Evolutionary conservation across 35 echinoderm and acorn worm genomes (phyloP).

Genomic region (Apostichopus californicus): DNA sequence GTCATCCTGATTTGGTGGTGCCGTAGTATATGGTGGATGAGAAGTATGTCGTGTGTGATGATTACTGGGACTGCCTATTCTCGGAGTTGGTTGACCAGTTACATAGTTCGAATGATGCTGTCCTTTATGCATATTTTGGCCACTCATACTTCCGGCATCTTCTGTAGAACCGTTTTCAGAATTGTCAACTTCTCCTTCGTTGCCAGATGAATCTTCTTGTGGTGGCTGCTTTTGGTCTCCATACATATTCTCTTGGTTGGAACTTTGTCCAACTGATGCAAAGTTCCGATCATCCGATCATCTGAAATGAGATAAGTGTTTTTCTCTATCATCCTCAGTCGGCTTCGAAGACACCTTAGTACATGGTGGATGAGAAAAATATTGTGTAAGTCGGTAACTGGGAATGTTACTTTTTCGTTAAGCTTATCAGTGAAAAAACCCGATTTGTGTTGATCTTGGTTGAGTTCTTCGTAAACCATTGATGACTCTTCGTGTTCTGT

Average conservation of each 20-base stretch:
- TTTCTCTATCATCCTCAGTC: no score
- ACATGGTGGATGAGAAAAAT: not conserved
- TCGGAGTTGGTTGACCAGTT: not conserved
- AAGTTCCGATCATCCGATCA: conserved; percentile 38
- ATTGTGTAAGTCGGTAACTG: not conserved
- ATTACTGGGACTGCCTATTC: no score
- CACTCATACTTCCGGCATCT: not conserved
- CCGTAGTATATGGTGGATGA: no score
- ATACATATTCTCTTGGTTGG: not conserved
- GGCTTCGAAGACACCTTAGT: no score
- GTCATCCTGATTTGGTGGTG: no score
- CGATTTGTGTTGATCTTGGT: not conserved
- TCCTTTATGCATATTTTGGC: not conserved
- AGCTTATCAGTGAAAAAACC: not conserved
- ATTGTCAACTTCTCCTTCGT: not conserved
- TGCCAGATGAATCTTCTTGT: not conserved
- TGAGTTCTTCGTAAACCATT: not conserved
- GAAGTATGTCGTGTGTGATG: no score
- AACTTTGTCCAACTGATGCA: not conserved
- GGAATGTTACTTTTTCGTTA: not conserved
- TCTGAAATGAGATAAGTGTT: no score
- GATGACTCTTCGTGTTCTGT: no score
- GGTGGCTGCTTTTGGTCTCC: not conserved
- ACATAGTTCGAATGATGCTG: not conserved
- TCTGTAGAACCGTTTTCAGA: not conserved